These are phyloP conservation scores for Coregonus ussuriensis DNA, from an alignment of 2,797 vertebrate species.

Conservation along the genomic window DNA sequence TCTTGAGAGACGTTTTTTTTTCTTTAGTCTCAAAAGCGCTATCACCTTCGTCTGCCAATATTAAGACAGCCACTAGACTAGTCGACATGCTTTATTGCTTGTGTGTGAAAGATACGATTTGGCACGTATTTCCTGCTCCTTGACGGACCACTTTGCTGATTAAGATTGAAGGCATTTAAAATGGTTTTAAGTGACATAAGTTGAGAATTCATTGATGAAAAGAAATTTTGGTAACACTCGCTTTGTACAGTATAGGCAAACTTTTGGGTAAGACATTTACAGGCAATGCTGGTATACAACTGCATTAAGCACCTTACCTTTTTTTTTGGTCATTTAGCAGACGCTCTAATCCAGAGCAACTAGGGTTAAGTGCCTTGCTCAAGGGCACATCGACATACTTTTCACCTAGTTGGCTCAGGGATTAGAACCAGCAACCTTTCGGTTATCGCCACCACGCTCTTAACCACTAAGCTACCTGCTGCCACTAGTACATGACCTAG, in stretches of 20 bases:
- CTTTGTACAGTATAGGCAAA: not conserved
- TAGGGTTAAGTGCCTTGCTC: no score
- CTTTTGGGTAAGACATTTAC: not conserved
- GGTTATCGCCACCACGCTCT: no score
- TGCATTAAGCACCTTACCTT: no score
- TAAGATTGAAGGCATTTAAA: slow-evolving; percentile 20
- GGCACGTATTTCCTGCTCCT: slow-evolving; percentile 8
- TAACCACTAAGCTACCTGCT: no score
- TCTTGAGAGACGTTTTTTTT: slow-evolving; percentile 12
- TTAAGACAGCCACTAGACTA: slow-evolving; percentile 41
- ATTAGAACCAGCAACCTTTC: no score
- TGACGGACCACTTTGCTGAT: slow-evolving; percentile 42
- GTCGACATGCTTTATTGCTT: slow-evolving; percentile 38
- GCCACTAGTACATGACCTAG: no score
- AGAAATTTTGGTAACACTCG: not conserved
- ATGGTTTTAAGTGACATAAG: slow-evolving; percentile 7
- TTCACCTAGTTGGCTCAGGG: no score
- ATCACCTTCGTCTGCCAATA: slow-evolving; percentile 25
- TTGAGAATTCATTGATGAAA: not conserved
- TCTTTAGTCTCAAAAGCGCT: slow-evolving; percentile 18
- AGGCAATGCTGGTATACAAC: no score
- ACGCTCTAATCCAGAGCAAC: no score
- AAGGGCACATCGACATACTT: no score
- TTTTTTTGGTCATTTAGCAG: no score
- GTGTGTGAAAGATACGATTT: slow-evolving; percentile 29